phyloP scores from a whole-genome alignment of 2,797 vertebrate genomes.

The Nasua narica region DNA sequence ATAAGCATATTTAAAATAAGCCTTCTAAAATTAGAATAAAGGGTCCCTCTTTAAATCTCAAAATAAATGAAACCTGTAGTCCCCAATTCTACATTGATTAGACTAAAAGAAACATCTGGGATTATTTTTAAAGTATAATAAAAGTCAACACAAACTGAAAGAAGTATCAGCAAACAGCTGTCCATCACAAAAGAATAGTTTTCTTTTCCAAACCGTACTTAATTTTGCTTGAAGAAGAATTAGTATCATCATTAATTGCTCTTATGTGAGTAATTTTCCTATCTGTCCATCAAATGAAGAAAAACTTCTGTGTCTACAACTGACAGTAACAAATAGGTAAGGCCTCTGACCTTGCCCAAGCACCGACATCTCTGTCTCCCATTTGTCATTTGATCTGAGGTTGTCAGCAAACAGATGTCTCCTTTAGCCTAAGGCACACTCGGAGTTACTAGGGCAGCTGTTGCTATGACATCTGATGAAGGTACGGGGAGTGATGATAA shows the following conservation, averaged over 20 bases:
- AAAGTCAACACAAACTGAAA: conserved; percentile 36
- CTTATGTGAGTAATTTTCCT: conserved; percentile 83
- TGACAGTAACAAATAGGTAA: conserved; percentile 72
- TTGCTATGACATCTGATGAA: conserved; percentile 76
- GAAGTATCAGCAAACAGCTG: background rate
- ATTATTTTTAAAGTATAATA: background rate
- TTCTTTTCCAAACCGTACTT: conserved; percentile 7
- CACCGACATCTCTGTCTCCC: conserved; percentile 61
- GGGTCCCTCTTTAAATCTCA: background rate
- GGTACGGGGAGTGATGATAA: conserved; percentile 22
- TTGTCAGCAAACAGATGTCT: conserved; percentile 84
- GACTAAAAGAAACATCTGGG: conserved; percentile 1
- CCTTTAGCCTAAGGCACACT: conserved; percentile 71
- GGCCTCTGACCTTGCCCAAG: conserved; percentile 79
- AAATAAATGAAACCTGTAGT: background rate
- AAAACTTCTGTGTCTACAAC: conserved; percentile 64
- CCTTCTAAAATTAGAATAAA: background rate
- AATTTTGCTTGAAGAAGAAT: conserved; percentile 80
- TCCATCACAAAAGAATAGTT: conserved; percentile 21
- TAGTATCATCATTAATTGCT: conserved; percentile 72
- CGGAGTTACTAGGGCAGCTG: conserved; percentile 79
- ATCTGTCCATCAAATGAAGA: conserved; percentile 66
- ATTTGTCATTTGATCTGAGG: conserved; percentile 84
- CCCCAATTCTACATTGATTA: background rate
- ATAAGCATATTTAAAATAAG: background rate